A percentile compares a stretch with the other conserved stretches of the same genome.
Evolutionary conservation across 2,797 vertebrate genomes (phyloP).

Genomic region (Pteronotus mesoamericanus): DNA sequence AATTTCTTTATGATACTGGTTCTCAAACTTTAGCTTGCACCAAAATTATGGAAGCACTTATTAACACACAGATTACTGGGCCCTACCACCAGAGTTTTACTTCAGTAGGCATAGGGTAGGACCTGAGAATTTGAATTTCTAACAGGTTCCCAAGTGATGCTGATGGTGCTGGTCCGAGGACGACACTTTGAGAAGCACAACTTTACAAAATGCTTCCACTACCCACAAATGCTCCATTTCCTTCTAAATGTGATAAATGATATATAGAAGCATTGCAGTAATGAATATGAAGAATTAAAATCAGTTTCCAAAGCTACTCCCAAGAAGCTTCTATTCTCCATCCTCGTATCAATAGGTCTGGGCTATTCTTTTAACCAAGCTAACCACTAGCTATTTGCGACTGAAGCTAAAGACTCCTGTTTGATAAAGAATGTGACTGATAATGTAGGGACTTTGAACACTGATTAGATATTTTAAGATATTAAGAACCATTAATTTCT

Average conservation of each 20-base stretch:
- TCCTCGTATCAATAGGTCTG: background rate
- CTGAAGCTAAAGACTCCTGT: background rate
- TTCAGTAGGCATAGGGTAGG: background rate
- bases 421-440: background rate
- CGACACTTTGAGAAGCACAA: background rate
- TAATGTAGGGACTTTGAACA: background rate
- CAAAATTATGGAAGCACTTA: background rate
- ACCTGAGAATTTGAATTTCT: background rate
- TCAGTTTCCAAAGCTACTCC: background rate
- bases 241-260: background rate
- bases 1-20: background rate
- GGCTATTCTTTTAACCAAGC: background rate
- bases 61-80: background rate
- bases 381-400: background rate
- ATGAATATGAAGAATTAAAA: constrained; percentile 19
- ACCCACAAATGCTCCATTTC: constrained; percentile 24
- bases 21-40: constrained; percentile 2
- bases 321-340: background rate
- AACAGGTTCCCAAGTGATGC: background rate
- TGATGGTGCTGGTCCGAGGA: background rate
- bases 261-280: background rate
- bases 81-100: background rate
- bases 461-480: background rate
- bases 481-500: constrained; percentile 8
- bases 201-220: background rate